phyloP scores from a whole-genome alignment of 2,797 vertebrate genomes.

The Epinephelus coioides region DNA sequence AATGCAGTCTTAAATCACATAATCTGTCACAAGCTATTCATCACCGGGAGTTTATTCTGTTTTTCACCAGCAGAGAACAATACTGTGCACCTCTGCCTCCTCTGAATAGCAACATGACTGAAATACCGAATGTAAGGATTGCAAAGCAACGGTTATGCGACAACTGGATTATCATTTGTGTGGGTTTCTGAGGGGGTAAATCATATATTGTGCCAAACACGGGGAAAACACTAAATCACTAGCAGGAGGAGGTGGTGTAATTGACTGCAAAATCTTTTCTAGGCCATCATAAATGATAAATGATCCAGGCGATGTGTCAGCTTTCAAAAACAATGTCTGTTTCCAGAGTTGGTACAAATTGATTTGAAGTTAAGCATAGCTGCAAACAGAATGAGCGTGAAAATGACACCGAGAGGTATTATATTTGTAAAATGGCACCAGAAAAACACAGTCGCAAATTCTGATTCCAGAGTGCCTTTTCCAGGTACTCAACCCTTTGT shows the following conservation, averaged over 20 bases:
- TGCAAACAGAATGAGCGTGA: conserved; percentile 17
- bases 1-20: conserved; percentile 63
- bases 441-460: conserved; percentile 6
- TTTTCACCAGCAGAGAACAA: conserved; percentile 34
- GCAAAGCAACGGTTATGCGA: conserved; percentile 11
- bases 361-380: conserved; percentile 25
- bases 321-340: conserved; percentile 43
- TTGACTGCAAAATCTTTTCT: conserved; percentile 55
- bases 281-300: conserved; percentile 59
- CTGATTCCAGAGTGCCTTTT: conserved; percentile 10
- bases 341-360: conserved; percentile 45
- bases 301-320: conserved; percentile 41
- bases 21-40: conserved; percentile 67
- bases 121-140: conserved; percentile 3
- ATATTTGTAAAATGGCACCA: conserved; percentile 11
- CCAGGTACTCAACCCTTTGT: conserved; percentile 27
- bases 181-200: conserved; percentile 24
- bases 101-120: background rate
- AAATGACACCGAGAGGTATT: background rate
- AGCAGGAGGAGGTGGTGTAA: conserved; percentile 39
- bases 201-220: conserved; percentile 19
- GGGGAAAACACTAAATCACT: background rate
- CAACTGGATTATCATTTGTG: conserved; percentile 44
- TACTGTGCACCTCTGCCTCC: conserved; percentile 14
- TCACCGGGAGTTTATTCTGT: conserved; percentile 28